Evolutionary conservation across 2,113 vertebrate genomes (phyloP), one percentile per base, ranked within the genome.

Genomic region (Drymodes brunneopygia): DNA sequence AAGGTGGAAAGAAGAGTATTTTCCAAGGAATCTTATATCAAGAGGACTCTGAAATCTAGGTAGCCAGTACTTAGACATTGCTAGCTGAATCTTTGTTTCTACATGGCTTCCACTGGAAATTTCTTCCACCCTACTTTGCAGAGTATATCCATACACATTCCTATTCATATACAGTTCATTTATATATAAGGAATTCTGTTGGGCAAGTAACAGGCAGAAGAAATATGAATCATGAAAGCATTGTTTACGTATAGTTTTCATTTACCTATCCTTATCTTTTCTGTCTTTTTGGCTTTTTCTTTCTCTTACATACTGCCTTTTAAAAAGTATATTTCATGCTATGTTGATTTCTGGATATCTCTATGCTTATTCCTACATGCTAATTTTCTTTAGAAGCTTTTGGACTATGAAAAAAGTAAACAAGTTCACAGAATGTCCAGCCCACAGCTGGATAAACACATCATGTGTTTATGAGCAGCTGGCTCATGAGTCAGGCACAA

Each of bases 401-500:
- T 58, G 15, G 38, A 47, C n/a, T 71, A 8, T 61, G 50, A 27
- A 57, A 81, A 81, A 71, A 54, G 10, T 58, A 20, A 82, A 28
- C 4, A 64, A 64, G 12, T 62, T 86, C 38, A 44, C 17, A 21
- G 51, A 44, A 51, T 22, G 12, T 67, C 27, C 27, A 51, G 13
- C 11, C 17, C 36, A 51, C 11, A 51, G 14, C 31, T 51, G 14
- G 31, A 58, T 42, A 58, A 66, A 35, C 16, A 35, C 25, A 44
- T 58, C 5, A 18, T 36, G 0, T 25, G 15, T 25, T 36, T 12
- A 25, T 61, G 36, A 35, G 1, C 24, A 42, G 0, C 11, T 75
- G 71, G 7, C 82, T 58, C 9, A 5, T 75, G 61, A 6, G 61
- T 58, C 9, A 5, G 44, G 36, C 61, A 67, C 36, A 58, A 86